Conservation (phyloP, 2,113 vertebrate genomes). For the Brachyhypopomus occidentalis region DNA sequence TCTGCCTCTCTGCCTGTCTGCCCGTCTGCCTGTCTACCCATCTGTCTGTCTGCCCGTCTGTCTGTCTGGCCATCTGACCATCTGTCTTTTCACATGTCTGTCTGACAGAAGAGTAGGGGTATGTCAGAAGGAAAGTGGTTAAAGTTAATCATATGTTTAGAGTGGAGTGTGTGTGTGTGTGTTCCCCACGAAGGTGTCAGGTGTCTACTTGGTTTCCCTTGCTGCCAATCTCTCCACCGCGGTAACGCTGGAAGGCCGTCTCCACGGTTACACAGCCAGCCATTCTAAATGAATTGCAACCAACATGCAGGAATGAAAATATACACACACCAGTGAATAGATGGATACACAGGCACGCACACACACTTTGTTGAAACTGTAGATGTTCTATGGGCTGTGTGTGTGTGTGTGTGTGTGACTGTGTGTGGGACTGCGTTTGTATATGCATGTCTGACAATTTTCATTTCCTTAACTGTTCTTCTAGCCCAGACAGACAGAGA, state of each 20-base stretch:
- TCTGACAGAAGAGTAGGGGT: too few relatives aligned
- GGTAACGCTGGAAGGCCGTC: background rate
- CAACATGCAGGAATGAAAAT: background rate
- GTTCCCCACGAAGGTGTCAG: background rate
- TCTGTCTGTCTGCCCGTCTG: too few relatives aligned
- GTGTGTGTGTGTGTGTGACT: background rate
- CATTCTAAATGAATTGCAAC: background rate
- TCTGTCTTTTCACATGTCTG: background rate
- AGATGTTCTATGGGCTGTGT: background rate
- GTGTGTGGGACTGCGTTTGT: background rate
- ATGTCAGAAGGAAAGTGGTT: too few relatives aligned
- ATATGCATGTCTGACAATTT: slow-evolving; percentile 16
- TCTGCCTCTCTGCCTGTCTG: background rate
- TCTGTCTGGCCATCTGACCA: background rate
- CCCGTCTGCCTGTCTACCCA: background rate
- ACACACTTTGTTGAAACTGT: background rate
- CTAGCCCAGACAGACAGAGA: too few relatives aligned
- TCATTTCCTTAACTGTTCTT: background rate
- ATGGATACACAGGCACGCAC: background rate
- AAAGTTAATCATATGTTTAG: background rate
- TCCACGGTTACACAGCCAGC: background rate
- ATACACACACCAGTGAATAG: background rate
- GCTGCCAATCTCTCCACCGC: background rate
- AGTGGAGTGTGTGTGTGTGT: slow-evolving; percentile 14
- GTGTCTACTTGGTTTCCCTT: background rate